These are phyloP conservation scores for Echiichthys vipera DNA, from an alignment of 2,797 vertebrate species.

Conservation along the genomic window DNA sequence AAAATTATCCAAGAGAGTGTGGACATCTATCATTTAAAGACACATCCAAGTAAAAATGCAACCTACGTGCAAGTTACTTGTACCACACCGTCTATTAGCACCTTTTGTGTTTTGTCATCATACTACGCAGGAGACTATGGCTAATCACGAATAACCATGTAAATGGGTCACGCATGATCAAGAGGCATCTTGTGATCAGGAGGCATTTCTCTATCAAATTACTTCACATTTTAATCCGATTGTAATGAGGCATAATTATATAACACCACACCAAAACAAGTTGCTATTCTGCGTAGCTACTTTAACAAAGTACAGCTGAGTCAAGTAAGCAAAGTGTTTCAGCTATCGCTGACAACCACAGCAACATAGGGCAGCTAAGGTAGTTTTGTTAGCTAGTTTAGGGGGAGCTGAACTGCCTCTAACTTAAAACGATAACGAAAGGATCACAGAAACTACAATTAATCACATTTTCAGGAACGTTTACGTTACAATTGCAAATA, in stretches of 20 bases:
- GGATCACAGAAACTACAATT: background rate
- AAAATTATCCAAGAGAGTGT: background rate
- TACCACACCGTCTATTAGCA: background rate
- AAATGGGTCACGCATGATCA: constrained; percentile 17
- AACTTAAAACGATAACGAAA: constrained; percentile 12
- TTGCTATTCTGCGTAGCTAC: background rate
- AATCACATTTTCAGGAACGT: background rate
- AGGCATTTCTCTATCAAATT: background rate
- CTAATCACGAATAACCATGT: background rate
- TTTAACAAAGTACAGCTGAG: background rate
- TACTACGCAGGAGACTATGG: background rate
- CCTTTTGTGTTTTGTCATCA: background rate
- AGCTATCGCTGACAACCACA: background rate
- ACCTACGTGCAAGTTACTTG: background rate
- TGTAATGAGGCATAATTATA: background rate
- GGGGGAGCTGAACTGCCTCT: background rate
- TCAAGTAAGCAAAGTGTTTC: background rate
- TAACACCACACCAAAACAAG: background rate
- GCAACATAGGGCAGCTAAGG: background rate
- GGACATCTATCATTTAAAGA: background rate
- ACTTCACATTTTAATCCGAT: background rate
- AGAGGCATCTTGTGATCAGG: background rate
- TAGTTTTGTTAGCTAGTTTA: background rate
- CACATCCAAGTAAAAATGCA: background rate
- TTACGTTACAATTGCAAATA: background rate